phyloP scores from a whole-genome alignment of 2,113 vertebrate species.

The Cathartes aura region DNA sequence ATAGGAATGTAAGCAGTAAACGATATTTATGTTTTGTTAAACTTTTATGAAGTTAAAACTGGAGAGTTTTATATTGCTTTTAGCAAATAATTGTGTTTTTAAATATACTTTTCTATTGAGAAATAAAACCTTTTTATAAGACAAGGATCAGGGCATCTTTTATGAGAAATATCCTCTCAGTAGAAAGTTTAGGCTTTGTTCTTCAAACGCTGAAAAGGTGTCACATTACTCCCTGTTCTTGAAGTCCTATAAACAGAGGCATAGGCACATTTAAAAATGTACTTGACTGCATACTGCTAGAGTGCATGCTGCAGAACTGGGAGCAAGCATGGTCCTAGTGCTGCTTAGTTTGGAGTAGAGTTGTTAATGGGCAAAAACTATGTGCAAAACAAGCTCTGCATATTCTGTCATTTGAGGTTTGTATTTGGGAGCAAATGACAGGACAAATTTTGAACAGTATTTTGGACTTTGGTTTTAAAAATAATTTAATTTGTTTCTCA shows the following conservation, averaged over 20 bases:
- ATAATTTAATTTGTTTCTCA: background rate
- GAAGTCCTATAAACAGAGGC: background rate
- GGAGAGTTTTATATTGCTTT: constrained; percentile 60
- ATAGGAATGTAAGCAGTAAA: background rate
- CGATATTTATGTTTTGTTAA: constrained; percentile 39
- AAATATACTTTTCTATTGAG: constrained; percentile 53
- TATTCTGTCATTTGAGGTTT: background rate
- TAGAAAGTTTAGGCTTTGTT: background rate
- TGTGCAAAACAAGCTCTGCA: background rate
- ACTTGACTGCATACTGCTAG: background rate
- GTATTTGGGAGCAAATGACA: background rate
- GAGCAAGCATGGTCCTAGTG: background rate
- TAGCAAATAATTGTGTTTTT: constrained; percentile 38
- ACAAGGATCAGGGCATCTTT: constrained; percentile 41
- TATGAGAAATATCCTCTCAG: background rate
- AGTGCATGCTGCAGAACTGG: background rate
- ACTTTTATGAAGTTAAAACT: constrained; percentile 16
- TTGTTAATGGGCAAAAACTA: background rate
- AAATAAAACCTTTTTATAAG: constrained; percentile 68
- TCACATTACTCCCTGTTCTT: background rate
- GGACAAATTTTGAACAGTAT: background rate
- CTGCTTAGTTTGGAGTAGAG: background rate
- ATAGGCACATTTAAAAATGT: background rate
- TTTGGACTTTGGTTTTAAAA: background rate
- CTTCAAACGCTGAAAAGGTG: background rate